Evolutionary conservation across 2,888 invertebrate species (phyloP), one percentile per base, ranked within the genome.

Genomic region (Netelia virgata): DNA sequence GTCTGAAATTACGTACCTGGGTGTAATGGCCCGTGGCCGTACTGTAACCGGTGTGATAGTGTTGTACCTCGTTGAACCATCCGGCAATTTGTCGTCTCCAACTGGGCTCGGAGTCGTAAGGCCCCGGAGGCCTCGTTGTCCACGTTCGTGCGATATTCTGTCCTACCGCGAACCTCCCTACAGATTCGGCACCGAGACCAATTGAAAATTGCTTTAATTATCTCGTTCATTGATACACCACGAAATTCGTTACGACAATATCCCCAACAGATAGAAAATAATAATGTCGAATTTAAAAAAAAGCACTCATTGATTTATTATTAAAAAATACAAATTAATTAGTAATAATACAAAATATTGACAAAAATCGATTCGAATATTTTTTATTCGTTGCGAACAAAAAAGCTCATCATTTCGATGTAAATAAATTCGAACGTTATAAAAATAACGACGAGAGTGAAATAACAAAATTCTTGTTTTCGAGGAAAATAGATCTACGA

Each of bases 81-180:
- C 95, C 95, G 89, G 96, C 95, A 90, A 97, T 97, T 90, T 97
- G 97, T 82, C 96, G 96, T 86, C 95, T 94, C 94, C 97, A 97
- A 92, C 97, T 96, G 1, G 97, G 96, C 70, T 95, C 94, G 73
- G 95, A 95, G 90, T 96, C 96, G 84, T 94, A 92, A 14, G 95
- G 94, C 83, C 94, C 94, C 70, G 96, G 96, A 9, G 95, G 94
- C 80, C 95, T 95, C 75, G 96, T 97, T 83, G 97, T 97, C 97
- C 97, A 97, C 10, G 96, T 96, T 85, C 96, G 96, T 0, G 97
- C 97, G 81, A 97, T 95, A 93, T 98, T 98, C 93, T 97, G 97
- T n/a, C 97, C 97, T 86, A 97, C 97, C 0, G 96, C 95, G 93
- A 97, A 97, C 86, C 97, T 95, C 85, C 95, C 97, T 95, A 90